Percentiles rank a stretch among this genome's conserved stretches.
phyloP scores from a whole-genome alignment of 2,797 vertebrate genomes.

The Esox masquinongy region DNA sequence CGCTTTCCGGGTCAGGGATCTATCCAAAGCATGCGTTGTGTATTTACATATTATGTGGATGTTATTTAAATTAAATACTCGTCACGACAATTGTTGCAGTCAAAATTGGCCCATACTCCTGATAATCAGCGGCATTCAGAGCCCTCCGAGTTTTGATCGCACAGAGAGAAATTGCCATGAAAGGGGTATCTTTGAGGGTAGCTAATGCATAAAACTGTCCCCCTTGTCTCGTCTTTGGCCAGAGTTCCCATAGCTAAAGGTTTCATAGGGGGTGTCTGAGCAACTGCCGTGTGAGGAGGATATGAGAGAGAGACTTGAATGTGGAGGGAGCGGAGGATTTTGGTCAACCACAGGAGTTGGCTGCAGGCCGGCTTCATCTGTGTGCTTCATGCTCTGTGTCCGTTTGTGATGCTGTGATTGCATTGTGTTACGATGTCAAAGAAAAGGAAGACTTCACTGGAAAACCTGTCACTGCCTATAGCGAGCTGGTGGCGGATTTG shows the following conservation, averaged over 20 bases:
- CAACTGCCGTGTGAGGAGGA: neutral
- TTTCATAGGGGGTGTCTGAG: neutral
- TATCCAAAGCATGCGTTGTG: too few relatives aligned
- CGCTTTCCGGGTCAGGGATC: too few relatives aligned
- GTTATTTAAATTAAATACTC: too few relatives aligned
- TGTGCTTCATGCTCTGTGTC: neutral
- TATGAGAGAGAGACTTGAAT: neutral
- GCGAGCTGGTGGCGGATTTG: neutral
- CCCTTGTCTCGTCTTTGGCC: neutral
- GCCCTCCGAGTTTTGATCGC: neutral
- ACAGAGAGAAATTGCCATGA: neutral
- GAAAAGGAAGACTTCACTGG: neutral
- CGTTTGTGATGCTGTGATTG: neutral
- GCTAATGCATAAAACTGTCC: neutral
- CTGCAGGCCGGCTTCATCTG: neutral
- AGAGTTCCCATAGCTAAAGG: neutral
- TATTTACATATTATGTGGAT: too few relatives aligned
- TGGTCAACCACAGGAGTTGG: neutral
- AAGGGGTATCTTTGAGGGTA: neutral
- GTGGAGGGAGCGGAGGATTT: neutral
- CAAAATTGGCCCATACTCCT: too few relatives aligned
- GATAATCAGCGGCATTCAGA: neutral
- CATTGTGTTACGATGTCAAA: neutral
- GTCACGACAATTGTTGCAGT: too few relatives aligned
- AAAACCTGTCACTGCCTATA: neutral